These are phyloP conservation scores for Cercocebus atys DNA, from an alignment of 2,113 vertebrate species.

Conservation along the genomic window DNA sequence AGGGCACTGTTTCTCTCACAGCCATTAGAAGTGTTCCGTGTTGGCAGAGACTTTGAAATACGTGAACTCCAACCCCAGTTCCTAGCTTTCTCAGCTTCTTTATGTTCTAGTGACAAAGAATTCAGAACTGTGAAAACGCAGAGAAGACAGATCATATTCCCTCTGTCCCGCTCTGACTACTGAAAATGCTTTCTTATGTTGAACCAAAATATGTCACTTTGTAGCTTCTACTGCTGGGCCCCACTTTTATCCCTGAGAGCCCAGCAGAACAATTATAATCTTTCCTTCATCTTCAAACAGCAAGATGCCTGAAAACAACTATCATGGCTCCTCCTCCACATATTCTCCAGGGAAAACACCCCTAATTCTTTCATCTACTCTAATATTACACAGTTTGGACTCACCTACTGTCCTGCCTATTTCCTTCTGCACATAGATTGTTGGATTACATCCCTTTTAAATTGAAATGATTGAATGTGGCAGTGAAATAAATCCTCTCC, in stretches of 20 bases:
- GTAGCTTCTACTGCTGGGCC: not conserved
- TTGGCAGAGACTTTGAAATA: not conserved
- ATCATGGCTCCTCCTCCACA: not conserved
- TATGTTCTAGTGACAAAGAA: not conserved
- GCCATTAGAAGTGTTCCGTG: not conserved
- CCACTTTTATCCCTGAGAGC: not conserved
- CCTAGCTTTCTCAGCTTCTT: not conserved
- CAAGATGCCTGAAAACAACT: not conserved
- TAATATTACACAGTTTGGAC: not conserved
- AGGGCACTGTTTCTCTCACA: not conserved
- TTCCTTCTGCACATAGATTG: not conserved
- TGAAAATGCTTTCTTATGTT: not conserved
- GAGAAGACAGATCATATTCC: not conserved
- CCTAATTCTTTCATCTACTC: not conserved
- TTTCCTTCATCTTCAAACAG: not conserved
- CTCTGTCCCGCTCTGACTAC: not conserved
- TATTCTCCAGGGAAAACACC: not conserved
- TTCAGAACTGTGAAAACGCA: not conserved
- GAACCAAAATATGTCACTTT: not conserved
- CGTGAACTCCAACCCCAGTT: rapidly evolving
- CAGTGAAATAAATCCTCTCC: not conserved
- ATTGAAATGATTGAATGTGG: not conserved
- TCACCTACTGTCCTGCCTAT: not conserved
- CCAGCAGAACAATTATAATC: not conserved
- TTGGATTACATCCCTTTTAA: not conserved